Percentiles rank a stretch among this genome's conserved stretches.
These are phyloP conservation scores for Neodontobutis hainanensis DNA, from an alignment of 2,113 vertebrate genomes.

Conservation along the genomic window DNA sequence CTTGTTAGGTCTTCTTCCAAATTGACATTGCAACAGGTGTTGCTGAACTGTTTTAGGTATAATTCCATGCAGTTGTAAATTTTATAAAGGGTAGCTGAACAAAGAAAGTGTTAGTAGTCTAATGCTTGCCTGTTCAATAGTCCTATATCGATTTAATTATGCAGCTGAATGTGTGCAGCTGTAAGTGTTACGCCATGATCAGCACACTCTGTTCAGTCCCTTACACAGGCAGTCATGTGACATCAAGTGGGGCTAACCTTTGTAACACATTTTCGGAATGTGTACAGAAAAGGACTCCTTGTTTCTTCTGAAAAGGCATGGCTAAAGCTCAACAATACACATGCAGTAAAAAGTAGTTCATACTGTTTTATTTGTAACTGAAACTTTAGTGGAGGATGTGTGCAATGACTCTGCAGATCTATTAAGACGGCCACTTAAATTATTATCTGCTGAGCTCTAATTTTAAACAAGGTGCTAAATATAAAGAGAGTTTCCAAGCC, in stretches of 20 bases:
- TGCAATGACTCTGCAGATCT: constrained; percentile 62
- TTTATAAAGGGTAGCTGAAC: no score
- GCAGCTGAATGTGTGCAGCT: neutral
- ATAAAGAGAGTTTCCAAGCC: constrained; percentile 79
- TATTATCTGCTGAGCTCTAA: constrained; percentile 69
- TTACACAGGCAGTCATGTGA: constrained; percentile 15
- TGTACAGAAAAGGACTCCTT: neutral
- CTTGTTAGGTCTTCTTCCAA: no score
- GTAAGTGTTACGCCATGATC: neutral
- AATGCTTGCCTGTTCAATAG: neutral
- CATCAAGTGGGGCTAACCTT: constrained; percentile 13
- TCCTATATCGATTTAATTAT: neutral
- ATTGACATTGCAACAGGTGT: no score
- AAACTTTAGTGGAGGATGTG: constrained; percentile 2
- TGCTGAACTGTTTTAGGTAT: no score
- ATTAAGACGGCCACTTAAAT: constrained; percentile 58
- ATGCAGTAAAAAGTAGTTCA: no score
- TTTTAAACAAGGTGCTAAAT: constrained; percentile 75
- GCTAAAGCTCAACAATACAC: neutral
- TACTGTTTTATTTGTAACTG: no score
- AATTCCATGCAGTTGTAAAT: no score
- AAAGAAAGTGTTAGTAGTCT: neutral
- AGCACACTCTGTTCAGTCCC: constrained; percentile 6
- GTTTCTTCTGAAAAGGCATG: neutral
- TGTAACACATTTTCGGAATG: constrained; percentile 24